These are phyloP conservation scores for Bombus fervidus DNA, from an alignment of 1,140 invertebrate species.

Conservation along the genomic window DNA sequence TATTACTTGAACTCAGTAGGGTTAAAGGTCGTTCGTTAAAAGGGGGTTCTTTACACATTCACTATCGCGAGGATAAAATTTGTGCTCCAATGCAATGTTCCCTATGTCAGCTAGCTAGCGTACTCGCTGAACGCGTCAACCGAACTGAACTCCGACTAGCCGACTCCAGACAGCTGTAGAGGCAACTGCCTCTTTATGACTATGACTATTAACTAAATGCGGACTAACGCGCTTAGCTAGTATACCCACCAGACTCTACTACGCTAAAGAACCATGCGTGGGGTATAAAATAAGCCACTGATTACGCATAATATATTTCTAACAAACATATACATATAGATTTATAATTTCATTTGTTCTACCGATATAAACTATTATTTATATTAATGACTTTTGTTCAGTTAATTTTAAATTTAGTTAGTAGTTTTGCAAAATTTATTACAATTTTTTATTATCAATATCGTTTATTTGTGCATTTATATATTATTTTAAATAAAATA, in stretches of 20 bases:
- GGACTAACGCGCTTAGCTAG: conserved; percentile 40
- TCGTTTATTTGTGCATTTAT: neutral
- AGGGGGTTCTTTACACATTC: conserved; percentile 34
- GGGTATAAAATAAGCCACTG: conserved; percentile 47
- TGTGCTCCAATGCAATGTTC: conserved; percentile 28
- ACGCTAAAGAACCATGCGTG: conserved; percentile 58
- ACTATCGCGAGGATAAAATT: conserved; percentile 40
- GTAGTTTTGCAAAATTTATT: neutral
- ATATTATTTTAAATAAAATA: neutral
- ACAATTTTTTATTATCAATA: neutral
- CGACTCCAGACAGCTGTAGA: conserved; percentile 12
- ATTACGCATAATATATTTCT: neutral
- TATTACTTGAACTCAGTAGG: conserved; percentile 26
- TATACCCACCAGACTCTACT: conserved; percentile 24
- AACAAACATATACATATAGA: neutral
- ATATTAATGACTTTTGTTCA: neutral
- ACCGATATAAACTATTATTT: neutral
- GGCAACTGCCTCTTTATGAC: conserved; percentile 37
- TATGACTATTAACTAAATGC: conserved; percentile 51
- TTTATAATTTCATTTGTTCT: neutral
- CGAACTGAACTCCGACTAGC: conserved; percentile 33
- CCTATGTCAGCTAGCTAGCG: neutral
- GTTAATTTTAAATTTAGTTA: neutral
- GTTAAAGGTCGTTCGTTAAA: conserved; percentile 53
- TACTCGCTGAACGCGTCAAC: conserved; percentile 37